Evolutionary conservation across 92 coral and sea anemone species (phyloP).

Genomic region (Epizoanthus fatuus): DNA sequence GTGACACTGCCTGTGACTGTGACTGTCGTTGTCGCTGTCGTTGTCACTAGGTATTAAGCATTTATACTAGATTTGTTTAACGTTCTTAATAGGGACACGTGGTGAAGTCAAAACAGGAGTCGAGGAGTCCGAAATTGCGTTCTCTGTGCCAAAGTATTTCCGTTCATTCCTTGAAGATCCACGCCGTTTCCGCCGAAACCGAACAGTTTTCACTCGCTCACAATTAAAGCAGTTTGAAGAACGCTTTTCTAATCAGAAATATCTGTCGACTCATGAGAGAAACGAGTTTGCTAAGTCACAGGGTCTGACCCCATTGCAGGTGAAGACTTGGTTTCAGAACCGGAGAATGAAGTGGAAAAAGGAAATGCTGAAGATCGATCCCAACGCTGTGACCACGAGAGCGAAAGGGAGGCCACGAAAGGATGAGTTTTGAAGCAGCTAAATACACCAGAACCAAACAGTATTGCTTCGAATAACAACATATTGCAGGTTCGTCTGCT

Average conservation of each 20-base stretch:
- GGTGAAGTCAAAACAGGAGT: constrained; percentile 6
- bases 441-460: not conserved
- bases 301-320: constrained; percentile 88
- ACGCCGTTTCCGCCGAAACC: constrained; percentile 89
- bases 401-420: constrained; percentile 91
- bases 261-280: constrained; percentile 93
- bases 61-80: too few species aligned
- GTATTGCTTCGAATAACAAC: not conserved
- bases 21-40: not conserved
- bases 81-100: not conserved
- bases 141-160: constrained; percentile 84
- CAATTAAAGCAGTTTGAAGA: constrained; percentile 92
- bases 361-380: constrained; percentile 88
- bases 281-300: constrained; percentile 90
- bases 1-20: too few species aligned
- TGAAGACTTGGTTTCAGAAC: constrained; percentile 99
- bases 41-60: not conserved
- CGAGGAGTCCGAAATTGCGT: constrained; percentile 21
- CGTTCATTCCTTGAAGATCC: constrained; percentile 84
- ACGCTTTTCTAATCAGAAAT: constrained; percentile 78
- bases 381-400: constrained; percentile 87
- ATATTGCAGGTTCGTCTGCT: not conserved
- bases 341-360: constrained; percentile 99
- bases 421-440: constrained; percentile 65
- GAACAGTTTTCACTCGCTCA: constrained; percentile 92